Conservation (phyloP, 53 echinoderm and acorn worm genomes). For the Antedon mediterranea region DNA sequence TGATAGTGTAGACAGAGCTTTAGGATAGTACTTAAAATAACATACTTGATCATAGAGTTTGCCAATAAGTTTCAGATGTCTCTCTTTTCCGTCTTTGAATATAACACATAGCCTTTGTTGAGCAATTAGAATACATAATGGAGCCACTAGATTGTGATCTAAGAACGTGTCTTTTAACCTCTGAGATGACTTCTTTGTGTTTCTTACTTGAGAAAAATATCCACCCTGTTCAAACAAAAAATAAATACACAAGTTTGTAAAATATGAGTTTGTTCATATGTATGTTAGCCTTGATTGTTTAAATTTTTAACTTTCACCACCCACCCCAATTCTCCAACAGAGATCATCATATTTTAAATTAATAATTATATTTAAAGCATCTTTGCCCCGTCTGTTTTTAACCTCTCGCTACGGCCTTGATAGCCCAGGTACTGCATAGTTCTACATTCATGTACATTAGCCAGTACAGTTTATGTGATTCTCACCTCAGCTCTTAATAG, state of each 20-base stretch:
- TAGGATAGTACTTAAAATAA: no score
- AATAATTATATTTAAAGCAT: no score
- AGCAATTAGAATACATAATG: conserved; percentile 89
- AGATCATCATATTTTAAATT: no score
- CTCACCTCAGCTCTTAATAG: conserved; percentile 85
- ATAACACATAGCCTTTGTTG: conserved; percentile 83
- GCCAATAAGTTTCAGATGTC: conserved; percentile 92
- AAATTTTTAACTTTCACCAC: no score
- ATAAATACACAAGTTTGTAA: neutral
- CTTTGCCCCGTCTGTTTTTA: no score
- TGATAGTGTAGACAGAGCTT: no score
- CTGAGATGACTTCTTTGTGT: conserved; percentile 90
- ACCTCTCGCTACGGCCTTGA: no score
- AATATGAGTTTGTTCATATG: no score
- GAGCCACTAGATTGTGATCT: conserved; percentile 60
- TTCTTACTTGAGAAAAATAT: conserved; percentile 93
- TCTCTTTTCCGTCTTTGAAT: conserved; percentile 47
- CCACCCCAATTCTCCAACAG: no score
- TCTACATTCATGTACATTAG: no score
- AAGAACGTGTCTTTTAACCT: conserved; percentile 80
- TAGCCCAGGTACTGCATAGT: no score
- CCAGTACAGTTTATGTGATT: no score
- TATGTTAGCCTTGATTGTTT: neutral
- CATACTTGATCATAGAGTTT: conserved; percentile 93
- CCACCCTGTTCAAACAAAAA: conserved; percentile 48